These are phyloP conservation scores for Sericinus montela DNA, from an alignment of 2,888 invertebrate genomes.

Conservation along the genomic window DNA sequence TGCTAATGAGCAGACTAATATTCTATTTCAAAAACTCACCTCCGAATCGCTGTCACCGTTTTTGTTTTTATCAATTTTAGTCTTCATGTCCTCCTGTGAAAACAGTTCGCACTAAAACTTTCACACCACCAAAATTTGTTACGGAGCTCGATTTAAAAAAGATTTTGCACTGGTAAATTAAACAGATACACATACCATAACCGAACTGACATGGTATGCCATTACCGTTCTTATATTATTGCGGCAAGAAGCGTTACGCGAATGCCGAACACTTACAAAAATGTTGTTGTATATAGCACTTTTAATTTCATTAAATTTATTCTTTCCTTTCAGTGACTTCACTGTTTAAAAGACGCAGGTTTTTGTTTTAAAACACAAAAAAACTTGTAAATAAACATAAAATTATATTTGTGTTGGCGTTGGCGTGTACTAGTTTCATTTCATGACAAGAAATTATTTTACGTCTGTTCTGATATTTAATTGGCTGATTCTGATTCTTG, in stretches of 20 bases:
- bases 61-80: constrained; percentile 78
- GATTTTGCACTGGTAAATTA: constrained; percentile 61
- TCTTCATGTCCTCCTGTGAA: constrained; percentile 79
- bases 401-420: constrained; percentile 44
- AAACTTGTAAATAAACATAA: constrained; percentile 47
- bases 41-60: constrained; percentile 77
- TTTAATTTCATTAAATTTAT: constrained; percentile 9
- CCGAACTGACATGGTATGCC: constrained; percentile 67
- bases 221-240: constrained; percentile 32
- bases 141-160: constrained; percentile 47
- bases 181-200: constrained; percentile 62
- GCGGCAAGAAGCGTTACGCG: constrained; percentile 42
- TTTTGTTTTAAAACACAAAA: constrained; percentile 57
- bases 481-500: constrained; percentile 27
- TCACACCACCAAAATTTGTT: constrained; percentile 53
- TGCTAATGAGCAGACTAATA: constrained; percentile 1
- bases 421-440: too few relatives aligned
- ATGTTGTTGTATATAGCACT: constrained; percentile 9
- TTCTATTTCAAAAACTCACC: constrained; percentile 61
- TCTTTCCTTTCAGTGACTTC: constrained; percentile 21
- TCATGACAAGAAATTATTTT: constrained; percentile 54
- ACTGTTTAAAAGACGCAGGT: constrained; percentile 43
- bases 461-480: constrained; percentile 28
- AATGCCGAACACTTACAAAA: constrained; percentile 45
- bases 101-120: constrained; percentile 58